Evolutionary conservation across 23 tunicate species (phyloP).

Genomic region (Trididemnum clinides): DNA sequence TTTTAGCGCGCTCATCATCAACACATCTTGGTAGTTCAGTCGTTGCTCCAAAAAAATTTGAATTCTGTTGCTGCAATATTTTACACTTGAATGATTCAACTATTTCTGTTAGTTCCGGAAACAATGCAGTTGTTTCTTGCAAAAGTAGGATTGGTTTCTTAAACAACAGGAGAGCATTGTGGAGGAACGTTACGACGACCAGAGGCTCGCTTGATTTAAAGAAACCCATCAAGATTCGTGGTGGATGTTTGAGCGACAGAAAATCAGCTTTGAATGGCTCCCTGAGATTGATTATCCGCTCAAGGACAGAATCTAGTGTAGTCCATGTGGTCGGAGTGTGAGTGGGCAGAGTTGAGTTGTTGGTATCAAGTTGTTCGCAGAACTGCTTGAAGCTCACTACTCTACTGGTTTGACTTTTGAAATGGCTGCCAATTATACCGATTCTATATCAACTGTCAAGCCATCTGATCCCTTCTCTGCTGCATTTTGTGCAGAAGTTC

Average conservation of each 20-base stretch:
- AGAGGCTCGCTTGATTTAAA: constrained; percentile 55
- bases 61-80: constrained; percentile 43
- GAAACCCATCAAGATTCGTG: constrained; percentile 56
- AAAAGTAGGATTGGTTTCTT: constrained; percentile 42
- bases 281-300: constrained; percentile 67
- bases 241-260: constrained; percentile 46
- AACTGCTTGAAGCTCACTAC: constrained; percentile 41
- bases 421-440: constrained; percentile 42
- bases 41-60: constrained; percentile 57
- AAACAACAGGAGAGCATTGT: constrained; percentile 43
- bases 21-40: constrained; percentile 51
- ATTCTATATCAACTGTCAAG: constrained; percentile 35
- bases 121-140: constrained; percentile 56
- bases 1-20: constrained; percentile 59
- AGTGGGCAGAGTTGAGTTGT: constrained; percentile 26
- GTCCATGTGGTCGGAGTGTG: constrained; percentile 50
- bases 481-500: too few species aligned
- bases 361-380: constrained; percentile 32
- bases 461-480: constrained; percentile 42
- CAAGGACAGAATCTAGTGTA: constrained; percentile 48
- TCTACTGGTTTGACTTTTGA: constrained; percentile 42
- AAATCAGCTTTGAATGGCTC: constrained; percentile 52
- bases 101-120: constrained; percentile 53
- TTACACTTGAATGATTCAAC: constrained; percentile 38
- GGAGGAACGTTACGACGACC: constrained; percentile 52